A percentile compares a stretch with the other conserved stretches of the same genome.
These are phyloP conservation scores for Maylandia zebra DNA, from an alignment of 2,113 vertebrate genomes.

Conservation along the genomic window DNA sequence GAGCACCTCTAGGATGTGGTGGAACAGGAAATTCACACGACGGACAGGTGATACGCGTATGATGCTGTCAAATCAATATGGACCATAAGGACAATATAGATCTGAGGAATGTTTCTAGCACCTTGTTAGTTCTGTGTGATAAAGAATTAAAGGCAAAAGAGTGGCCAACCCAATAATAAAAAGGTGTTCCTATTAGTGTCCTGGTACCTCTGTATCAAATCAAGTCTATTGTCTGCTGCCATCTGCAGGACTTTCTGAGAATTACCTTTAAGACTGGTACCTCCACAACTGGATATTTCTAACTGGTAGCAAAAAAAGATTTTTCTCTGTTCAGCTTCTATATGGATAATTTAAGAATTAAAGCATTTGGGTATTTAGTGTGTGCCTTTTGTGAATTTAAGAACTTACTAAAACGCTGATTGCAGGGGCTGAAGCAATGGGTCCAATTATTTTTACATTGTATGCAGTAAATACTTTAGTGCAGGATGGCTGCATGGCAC, in stretches of 20 bases:
- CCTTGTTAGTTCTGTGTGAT: neutral
- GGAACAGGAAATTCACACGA: neutral
- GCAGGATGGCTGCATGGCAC: neutral
- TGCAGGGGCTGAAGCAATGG: neutral
- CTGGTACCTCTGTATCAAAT: neutral
- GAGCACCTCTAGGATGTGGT: neutral
- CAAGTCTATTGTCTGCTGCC: slow-evolving; percentile 12
- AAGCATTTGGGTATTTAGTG: neutral
- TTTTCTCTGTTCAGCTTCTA: neutral
- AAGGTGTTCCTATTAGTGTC: neutral
- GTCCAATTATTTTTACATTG: neutral
- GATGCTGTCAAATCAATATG: neutral
- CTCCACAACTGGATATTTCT: neutral
- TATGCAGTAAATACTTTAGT: neutral
- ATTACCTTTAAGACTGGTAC: neutral
- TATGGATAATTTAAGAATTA: neutral
- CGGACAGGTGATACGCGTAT: neutral
- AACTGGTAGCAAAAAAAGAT: neutral
- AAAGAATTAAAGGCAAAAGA: neutral
- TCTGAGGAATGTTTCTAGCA: neutral
- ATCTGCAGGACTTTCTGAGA: slow-evolving; percentile 22
- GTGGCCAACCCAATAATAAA: neutral
- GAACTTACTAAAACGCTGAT: neutral
- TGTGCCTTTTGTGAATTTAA: neutral
- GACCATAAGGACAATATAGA: neutral